Evolutionary conservation across 2,888 invertebrate genomes (phyloP).

Genomic region (Rutpela maculata): DNA sequence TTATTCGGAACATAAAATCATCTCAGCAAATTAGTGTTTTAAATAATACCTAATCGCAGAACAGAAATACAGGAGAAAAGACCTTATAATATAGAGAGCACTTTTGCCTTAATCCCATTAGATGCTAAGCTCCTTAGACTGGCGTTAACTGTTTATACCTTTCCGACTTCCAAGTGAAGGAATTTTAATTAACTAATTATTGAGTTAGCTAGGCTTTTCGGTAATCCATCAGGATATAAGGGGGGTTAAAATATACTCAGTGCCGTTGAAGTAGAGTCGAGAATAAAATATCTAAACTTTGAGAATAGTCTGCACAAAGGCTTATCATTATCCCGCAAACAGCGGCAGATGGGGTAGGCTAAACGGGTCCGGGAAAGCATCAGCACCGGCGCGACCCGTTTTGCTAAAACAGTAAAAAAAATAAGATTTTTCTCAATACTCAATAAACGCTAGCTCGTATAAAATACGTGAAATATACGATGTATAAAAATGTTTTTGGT

Average conservation of each 20-base stretch:
- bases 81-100: background rate
- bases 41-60: constrained; percentile 7
- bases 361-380: no score
- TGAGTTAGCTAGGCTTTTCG: background rate
- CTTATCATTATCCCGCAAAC: no score
- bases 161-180: background rate
- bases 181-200: constrained; percentile 7
- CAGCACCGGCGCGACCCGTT: no score
- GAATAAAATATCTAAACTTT: no score
- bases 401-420: no score
- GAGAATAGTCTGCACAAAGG: no score
- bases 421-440: no score
- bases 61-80: background rate
- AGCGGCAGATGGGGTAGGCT: no score
- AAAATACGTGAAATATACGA: no score
- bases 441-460: no score
- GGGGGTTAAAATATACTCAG: background rate
- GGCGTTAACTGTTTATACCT: background rate
- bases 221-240: background rate
- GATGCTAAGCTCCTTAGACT: background rate
- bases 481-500: no score
- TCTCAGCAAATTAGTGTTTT: background rate
- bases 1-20: background rate
- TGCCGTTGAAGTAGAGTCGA: no score
- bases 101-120: background rate